phyloP scores from a whole-genome alignment of 2,113 vertebrate species.

The Gymnorhina tibicen region DNA sequence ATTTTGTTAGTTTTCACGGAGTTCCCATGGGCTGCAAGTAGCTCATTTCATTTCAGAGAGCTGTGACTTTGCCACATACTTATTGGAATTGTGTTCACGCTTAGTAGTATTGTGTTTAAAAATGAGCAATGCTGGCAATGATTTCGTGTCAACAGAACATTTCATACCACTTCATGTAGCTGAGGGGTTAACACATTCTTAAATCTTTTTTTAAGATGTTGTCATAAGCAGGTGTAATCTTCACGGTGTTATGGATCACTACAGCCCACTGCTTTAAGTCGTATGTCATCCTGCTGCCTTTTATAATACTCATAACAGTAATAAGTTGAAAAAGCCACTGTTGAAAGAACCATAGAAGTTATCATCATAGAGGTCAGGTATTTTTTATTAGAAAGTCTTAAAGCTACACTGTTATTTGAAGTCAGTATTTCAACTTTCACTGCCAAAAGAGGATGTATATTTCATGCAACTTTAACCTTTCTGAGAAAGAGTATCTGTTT shows the following conservation, averaged over 20 bases:
- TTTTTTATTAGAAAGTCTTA: neutral
- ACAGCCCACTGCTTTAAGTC: neutral
- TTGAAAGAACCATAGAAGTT: neutral
- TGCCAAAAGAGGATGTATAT: neutral
- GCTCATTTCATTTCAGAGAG: neutral
- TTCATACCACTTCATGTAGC: neutral
- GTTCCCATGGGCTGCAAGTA: neutral
- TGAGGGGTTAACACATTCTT: neutral
- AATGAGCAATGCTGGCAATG: neutral
- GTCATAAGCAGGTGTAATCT: neutral
- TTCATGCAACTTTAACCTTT: neutral
- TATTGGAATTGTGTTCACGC: neutral
- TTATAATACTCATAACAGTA: neutral
- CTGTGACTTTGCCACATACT: neutral
- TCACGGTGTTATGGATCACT: neutral
- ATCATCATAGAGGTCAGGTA: neutral
- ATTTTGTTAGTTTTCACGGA: neutral
- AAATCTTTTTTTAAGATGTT: neutral
- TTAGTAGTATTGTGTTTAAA: neutral
- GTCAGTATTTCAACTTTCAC: neutral
- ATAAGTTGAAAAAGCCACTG: neutral
- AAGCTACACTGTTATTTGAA: neutral
- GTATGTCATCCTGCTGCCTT: neutral
- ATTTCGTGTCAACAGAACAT: neutral
- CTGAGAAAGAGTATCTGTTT: neutral